Evolutionary conservation across 1,140 invertebrate species (phyloP).

Genomic region (Diorhabda carinulata): DNA sequence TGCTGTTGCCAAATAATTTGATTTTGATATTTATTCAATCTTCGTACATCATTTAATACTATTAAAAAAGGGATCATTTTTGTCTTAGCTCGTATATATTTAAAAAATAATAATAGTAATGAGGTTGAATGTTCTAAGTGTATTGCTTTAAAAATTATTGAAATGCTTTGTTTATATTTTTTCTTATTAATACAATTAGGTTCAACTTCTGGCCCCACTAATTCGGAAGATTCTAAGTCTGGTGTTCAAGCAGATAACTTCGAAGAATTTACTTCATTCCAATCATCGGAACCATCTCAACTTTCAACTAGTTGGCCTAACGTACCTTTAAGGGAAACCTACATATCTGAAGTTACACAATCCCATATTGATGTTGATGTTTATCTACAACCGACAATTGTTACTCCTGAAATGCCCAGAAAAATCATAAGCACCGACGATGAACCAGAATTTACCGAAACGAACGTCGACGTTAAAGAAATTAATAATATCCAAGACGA

Average conservation of each 20-base stretch:
- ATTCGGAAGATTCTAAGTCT: not conserved
- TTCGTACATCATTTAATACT: too few species aligned
- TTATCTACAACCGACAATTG: constrained; percentile 39
- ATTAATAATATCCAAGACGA: constrained; percentile 19
- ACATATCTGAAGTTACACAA: constrained; percentile 36
- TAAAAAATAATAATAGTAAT: too few species aligned
- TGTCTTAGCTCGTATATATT: too few species aligned
- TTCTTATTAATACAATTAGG: too few species aligned
- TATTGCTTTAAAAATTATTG: too few species aligned
- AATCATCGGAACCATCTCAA: constrained; percentile 14
- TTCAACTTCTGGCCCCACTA: not conserved
- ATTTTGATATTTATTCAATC: too few species aligned
- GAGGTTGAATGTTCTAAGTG: too few species aligned
- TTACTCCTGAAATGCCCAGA: constrained; percentile 36
- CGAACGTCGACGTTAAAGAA: not conserved
- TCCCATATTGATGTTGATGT: constrained; percentile 15
- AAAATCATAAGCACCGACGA: constrained; percentile 20
- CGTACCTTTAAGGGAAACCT: constrained; percentile 41
- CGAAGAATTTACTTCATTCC: constrained; percentile 24
- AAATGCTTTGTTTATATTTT: too few species aligned
- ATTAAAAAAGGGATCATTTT: too few species aligned
- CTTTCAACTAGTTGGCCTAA: constrained; percentile 21
- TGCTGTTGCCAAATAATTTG: too few species aligned
- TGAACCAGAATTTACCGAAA: not conserved
- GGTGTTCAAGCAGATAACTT: constrained; percentile 35